These are phyloP conservation scores for Tipula unca DNA, from an alignment of 2,888 invertebrate species.

Conservation along the genomic window DNA sequence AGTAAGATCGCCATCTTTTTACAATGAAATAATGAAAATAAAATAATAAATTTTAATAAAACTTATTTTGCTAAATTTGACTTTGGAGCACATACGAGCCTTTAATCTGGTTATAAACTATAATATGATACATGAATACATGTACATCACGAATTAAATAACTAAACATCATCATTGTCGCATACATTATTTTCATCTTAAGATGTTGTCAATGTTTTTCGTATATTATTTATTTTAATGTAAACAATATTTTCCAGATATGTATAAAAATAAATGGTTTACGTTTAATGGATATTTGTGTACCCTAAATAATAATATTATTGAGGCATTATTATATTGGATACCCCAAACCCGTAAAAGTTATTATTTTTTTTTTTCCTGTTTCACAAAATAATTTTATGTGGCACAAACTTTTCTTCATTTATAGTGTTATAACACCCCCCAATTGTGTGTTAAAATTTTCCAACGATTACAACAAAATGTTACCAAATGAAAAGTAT, in stretches of 20 bases:
- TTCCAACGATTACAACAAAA: neutral
- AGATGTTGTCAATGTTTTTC: neutral
- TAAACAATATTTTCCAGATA: neutral
- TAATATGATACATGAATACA: too few relatives aligned
- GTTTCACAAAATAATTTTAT: neutral
- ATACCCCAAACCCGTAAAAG: neutral
- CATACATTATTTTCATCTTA: neutral
- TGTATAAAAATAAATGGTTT: neutral
- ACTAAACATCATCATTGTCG: neutral
- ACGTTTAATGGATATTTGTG: neutral
- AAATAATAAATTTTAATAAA: too few relatives aligned
- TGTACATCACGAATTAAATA: too few relatives aligned
- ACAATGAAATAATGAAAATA: too few relatives aligned
- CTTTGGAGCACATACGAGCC: too few relatives aligned
- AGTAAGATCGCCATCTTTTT: too few relatives aligned
- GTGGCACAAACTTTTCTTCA: neutral
- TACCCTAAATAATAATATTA: neutral
- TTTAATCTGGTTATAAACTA: too few relatives aligned
- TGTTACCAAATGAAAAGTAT: neutral
- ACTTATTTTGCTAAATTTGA: too few relatives aligned
- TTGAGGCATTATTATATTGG: neutral
- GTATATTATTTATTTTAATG: neutral
- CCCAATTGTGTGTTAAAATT: neutral
- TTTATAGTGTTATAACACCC: neutral
- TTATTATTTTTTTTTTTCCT: neutral